Base-by-base conservation (phyloP, 1,140 invertebrate species). In the Calliphora vicina region DNA sequence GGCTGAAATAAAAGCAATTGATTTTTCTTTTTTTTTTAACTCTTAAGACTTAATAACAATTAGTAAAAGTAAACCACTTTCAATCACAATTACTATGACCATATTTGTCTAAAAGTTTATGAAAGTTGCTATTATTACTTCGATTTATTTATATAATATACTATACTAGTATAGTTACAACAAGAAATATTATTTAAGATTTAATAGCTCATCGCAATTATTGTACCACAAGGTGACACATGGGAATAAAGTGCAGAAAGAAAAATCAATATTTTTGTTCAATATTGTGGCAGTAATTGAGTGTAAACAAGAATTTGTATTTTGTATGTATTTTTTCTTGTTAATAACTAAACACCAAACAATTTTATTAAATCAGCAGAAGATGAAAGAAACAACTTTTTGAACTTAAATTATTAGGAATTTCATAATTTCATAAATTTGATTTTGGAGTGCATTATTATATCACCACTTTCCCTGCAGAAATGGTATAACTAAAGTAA, bases 21-120 rank as follows among this genome's bases (percentile, higher is more conserved):
- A 17, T 50, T 20, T 67, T 67, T 20, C 23, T 67, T 67, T 23
- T 23, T 2, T 17, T 57, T 67, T 67, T 67, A 6, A 8, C 45
- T 10, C 0, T 35, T 35, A 35, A 35, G 35, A 35, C 57, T 67
- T 67, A 67, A 67, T 35, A 67, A 25, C 17, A 67, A 67, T 67
- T 67, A 67, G 20, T 67, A 67, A 67, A 67, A 67, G 57, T 67
- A 67, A 67, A 67, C 61, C n/a, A 23, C 61, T 67, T 67, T 67
- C 61, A 20, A 67, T 67, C 23, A 67, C 61, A 67, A 23, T 67
- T 67, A 10, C 20, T 10, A 67, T 25, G n/a, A 67, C 61, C 61
- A 67, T 23, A 67, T 23, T 23, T 25, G 61, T 67, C n/a, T 23
- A 23, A 25, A 67, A 12, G 20, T 67, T 67, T 25, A 67, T 23